Base-by-base conservation (phyloP, 2,113 vertebrate genomes). In the Gadus chalcogrammus region DNA sequence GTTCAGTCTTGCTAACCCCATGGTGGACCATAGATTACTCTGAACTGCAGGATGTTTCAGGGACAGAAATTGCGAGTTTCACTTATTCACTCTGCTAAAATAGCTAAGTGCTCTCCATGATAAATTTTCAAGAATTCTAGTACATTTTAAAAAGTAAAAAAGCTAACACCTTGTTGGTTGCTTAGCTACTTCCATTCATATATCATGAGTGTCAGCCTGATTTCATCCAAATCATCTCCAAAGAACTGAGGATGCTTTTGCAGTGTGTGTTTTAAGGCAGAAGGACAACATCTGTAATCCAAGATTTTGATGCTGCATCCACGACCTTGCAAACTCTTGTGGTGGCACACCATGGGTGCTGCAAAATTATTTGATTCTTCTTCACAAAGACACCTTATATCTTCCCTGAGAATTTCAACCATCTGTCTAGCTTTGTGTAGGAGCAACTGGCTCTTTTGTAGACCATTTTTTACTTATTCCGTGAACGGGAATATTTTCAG, bases 331-430 rank as follows among this genome's bases (percentile, higher is more conserved):
- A 22, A 68, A 68, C 0, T 15, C 31, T 48, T 56, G 66, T 5
- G 65, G 52, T 7, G 65, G 65, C 20, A 9, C 20, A 56, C 65
- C 66, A 17, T 58, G 18, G 3, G 66, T 27, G 66, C 66, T 27
- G 48, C 22, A 56, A 16, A 56, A 27, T 48, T 68, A 13, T 56
- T 68, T 55, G 22, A 38, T 61, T 27, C 28, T 60, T 69, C 56
- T 67, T 24, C 65, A 38, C 27, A 27, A 61, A 69, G 67, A n/a
- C n/a, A n/a, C n/a, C n/a, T 61, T 31, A 60, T 61, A 56, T 69
- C 67, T 38, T 60, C 56, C 35, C 67, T 28, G 15, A 69, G 67
- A 1, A 17, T 69, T 24, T 60, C 56, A 35, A 61, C 16, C 55
- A 61, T 59, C 27, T 69, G 53, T 35, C 55, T 35, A 42, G 67